phyloP scores from a whole-genome alignment of 2,888 invertebrate species.

The Drosophila tripunctata region DNA sequence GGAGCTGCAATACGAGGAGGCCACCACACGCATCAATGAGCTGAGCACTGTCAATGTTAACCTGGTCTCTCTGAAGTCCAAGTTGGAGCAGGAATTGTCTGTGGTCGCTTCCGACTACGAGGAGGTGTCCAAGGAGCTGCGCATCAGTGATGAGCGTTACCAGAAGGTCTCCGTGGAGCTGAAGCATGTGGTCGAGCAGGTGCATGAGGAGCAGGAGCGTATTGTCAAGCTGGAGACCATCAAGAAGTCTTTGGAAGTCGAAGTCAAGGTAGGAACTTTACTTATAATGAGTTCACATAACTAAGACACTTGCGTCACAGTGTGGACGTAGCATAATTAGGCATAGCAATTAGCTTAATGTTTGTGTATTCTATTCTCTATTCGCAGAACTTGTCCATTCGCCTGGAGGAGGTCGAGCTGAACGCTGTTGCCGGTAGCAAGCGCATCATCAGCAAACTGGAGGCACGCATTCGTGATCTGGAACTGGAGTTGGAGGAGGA shows the following conservation, averaged over 20 bases:
- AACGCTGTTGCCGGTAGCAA: slow-evolving; percentile 98
- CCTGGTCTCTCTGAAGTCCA: slow-evolving; percentile 96
- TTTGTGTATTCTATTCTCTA: background rate
- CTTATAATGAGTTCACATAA: too few species aligned
- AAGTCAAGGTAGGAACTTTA: slow-evolving; percentile 91
- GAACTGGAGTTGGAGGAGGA: slow-evolving; percentile 98
- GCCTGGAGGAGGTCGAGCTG: slow-evolving; percentile 97
- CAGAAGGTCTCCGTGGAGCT: slow-evolving; percentile 96
- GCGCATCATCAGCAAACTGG: slow-evolving; percentile 98
- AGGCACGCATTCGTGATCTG: slow-evolving; percentile 96
- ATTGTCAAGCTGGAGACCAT: slow-evolving; percentile 98
- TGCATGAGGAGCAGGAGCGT: slow-evolving; percentile 98
- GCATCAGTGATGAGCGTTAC: slow-evolving; percentile 96
- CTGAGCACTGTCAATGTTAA: slow-evolving; percentile 97
- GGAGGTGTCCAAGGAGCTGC: slow-evolving; percentile 97
- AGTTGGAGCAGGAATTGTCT: slow-evolving; percentile 96
- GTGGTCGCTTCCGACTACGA: slow-evolving; percentile 98
- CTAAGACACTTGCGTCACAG: too few species aligned
- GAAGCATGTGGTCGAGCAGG: slow-evolving; percentile 96
- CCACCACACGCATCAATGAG: slow-evolving; percentile 96
- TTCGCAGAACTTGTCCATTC: slow-evolving; percentile 91
- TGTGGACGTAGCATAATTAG: too few species aligned
- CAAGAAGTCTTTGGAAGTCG: slow-evolving; percentile 98
- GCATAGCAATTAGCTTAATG: too few species aligned
- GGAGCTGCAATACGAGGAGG: slow-evolving; percentile 96